These are phyloP conservation scores for Cynopterus brachyotis DNA, from an alignment of 2,113 vertebrate genomes.

Conservation along the genomic window DNA sequence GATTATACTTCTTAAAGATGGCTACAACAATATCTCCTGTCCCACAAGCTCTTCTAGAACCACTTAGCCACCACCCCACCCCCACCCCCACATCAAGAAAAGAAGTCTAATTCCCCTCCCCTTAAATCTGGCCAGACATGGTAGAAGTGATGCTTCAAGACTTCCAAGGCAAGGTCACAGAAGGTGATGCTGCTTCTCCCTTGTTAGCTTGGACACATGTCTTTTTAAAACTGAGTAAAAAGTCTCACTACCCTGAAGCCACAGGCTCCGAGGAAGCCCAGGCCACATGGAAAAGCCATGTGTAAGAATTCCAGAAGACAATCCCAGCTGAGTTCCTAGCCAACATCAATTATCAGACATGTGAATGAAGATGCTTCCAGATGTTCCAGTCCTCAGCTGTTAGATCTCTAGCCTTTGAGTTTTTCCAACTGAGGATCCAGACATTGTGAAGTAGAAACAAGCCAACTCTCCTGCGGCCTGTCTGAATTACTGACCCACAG, in stretches of 20 bases:
- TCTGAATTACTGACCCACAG: background rate
- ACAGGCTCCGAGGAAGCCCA: background rate
- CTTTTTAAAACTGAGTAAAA: background rate
- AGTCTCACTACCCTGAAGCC: background rate
- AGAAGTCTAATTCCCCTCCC: background rate
- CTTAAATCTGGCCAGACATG: background rate
- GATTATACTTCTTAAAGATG: background rate
- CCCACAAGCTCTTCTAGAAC: background rate
- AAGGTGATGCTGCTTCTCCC: background rate
- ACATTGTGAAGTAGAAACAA: background rate
- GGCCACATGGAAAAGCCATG: background rate
- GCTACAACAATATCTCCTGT: background rate
- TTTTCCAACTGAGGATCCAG: background rate
- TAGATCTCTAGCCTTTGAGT: background rate
- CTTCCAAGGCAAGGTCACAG: background rate
- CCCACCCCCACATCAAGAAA: background rate
- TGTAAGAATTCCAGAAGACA: background rate
- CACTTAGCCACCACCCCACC: background rate
- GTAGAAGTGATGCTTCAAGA: background rate
- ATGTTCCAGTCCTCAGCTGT: background rate
- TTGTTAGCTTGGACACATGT: background rate
- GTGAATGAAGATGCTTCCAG: background rate
- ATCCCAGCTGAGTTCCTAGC: background rate
- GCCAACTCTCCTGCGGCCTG: background rate
- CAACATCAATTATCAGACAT: background rate